phyloP scores from a whole-genome alignment of 2,888 invertebrate genomes.

The Lamproptera curius region DNA sequence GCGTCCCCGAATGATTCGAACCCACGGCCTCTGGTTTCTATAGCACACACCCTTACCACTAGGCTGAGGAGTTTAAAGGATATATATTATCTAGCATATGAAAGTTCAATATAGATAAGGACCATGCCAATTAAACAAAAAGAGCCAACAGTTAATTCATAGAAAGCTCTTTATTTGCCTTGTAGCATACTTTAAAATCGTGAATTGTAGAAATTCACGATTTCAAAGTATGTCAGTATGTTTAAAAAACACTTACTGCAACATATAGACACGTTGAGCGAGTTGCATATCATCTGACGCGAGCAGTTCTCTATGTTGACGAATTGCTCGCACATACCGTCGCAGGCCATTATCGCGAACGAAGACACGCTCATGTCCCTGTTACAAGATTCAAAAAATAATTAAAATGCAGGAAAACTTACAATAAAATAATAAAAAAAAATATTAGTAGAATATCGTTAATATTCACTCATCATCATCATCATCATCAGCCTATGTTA shows the following conservation, averaged over 20 bases:
- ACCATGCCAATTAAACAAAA: not conserved
- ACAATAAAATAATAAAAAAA: too few relatives aligned
- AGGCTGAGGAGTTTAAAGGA: not conserved
- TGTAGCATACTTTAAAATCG: not conserved
- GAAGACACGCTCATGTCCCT: constrained; percentile 67
- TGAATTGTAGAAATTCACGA: not conserved
- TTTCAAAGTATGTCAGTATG: not conserved
- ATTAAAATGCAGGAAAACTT: too few relatives aligned
- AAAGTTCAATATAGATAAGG: not conserved
- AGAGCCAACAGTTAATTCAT: not conserved
- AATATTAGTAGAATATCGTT: too few relatives aligned
- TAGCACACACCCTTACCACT: too few relatives aligned
- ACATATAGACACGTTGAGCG: constrained; percentile 60
- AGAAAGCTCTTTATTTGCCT: not conserved
- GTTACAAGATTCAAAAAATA: too few relatives aligned
- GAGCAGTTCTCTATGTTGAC: constrained; percentile 54
- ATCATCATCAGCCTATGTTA: too few relatives aligned
- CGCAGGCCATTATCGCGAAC: constrained; percentile 57
- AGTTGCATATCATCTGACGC: constrained; percentile 51
- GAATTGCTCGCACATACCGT: constrained; percentile 52
- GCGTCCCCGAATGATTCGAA: too few relatives aligned
- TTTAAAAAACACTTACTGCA: constrained; percentile 61
- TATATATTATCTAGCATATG: not conserved
- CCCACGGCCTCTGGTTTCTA: too few relatives aligned
- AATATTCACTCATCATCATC: too few relatives aligned